phyloP scores from a whole-genome alignment of 2,797 vertebrate genomes.

The Kryptopterus vitreolus region DNA sequence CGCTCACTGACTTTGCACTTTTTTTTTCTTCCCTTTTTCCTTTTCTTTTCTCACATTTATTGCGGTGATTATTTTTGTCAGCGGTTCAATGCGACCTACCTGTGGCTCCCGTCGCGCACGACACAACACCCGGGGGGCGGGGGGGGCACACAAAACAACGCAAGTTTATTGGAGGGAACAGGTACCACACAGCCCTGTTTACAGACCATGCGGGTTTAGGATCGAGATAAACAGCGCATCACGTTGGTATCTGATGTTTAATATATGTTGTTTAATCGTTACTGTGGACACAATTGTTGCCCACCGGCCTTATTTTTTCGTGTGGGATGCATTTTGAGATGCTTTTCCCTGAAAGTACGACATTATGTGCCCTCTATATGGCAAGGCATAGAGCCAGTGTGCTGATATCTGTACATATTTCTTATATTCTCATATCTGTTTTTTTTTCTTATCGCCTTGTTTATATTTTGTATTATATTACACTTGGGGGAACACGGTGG shows the following conservation, averaged over 20 bases:
- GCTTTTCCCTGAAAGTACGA: too few relatives aligned
- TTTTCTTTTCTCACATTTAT: conserved; percentile 50
- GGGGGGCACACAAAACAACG: conserved; percentile 15
- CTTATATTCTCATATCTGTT: too few relatives aligned
- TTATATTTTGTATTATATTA: too few relatives aligned
- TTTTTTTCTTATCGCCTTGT: too few relatives aligned
- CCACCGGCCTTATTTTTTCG: background rate
- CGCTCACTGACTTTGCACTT: conserved; percentile 64
- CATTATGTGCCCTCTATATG: too few relatives aligned
- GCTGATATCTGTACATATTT: too few relatives aligned
- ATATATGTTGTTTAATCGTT: background rate
- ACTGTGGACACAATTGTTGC: background rate
- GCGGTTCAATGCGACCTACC: conserved; percentile 20
- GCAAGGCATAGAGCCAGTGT: too few relatives aligned
- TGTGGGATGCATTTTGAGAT: background rate
- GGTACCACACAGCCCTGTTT: background rate
- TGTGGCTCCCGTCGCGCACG: conserved; percentile 19
- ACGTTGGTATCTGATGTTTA: too few relatives aligned
- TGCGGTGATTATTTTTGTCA: conserved; percentile 41
- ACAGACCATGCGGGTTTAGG: background rate
- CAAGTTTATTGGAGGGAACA: conserved; percentile 18
- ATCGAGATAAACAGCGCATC: too few relatives aligned
- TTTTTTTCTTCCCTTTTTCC: conserved; percentile 33
- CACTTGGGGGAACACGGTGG: too few relatives aligned
- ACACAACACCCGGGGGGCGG: too few relatives aligned